phyloP scores from a whole-genome alignment of 2,888 invertebrate species.

The Xanthia icteritia region DNA sequence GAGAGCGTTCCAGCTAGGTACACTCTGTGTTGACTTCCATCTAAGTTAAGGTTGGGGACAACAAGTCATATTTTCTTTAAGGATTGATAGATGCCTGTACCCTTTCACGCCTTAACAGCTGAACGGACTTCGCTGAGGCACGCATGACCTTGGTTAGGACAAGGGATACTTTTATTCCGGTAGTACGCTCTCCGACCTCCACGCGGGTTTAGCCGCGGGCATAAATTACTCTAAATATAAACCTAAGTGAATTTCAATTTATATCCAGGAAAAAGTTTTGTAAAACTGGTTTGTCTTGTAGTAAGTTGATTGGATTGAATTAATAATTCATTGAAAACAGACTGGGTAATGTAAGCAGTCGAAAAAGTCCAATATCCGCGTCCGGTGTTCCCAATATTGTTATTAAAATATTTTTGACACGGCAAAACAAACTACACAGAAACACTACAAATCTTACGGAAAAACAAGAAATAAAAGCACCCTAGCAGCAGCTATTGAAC shows the following conservation, averaged over 20 bases:
- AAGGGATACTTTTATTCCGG: neutral
- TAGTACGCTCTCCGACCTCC: neutral
- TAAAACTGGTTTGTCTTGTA: constrained; percentile 1
- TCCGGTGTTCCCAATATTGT: neutral
- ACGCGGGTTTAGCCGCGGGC: neutral
- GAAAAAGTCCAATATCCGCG: neutral
- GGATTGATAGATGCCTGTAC: neutral
- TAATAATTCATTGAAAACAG: neutral
- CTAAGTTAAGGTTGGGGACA: constrained; percentile 1
- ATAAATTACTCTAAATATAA: neutral
- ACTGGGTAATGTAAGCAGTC: neutral
- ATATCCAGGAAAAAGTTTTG: neutral
- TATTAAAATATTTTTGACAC: neutral
- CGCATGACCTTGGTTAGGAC: neutral
- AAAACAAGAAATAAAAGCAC: neutral
- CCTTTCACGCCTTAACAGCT: neutral
- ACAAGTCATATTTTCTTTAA: constrained; percentile 38
- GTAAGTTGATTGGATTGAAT: neutral
- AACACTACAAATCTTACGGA: neutral
- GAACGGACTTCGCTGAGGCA: neutral
- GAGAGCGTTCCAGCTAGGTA: constrained; percentile 17
- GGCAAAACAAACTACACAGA: neutral
- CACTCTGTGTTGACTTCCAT: constrained; percentile 19
- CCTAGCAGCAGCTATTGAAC: neutral
- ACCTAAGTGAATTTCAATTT: neutral